A percentile compares a stretch with the other conserved stretches of the same genome.
phyloP scores from a whole-genome alignment of 2,113 vertebrate species.

The Ahaetulla prasina region DNA sequence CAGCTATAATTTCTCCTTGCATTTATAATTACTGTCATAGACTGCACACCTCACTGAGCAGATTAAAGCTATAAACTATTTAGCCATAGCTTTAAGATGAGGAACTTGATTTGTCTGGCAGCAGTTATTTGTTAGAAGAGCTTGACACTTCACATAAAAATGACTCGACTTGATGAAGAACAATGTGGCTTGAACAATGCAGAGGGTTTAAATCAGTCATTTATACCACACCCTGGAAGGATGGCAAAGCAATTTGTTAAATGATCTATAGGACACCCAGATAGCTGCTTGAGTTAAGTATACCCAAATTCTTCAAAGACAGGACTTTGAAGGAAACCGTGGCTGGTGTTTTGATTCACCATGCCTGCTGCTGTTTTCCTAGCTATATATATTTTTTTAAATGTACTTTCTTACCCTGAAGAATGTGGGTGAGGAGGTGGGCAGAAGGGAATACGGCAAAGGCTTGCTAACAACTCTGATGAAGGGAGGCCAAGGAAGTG shows the following conservation, averaged over 20 bases:
- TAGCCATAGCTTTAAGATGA: conserved; percentile 91
- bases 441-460: background rate
- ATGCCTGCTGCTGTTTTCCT: background rate
- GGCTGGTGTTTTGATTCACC: background rate
- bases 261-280: conserved; percentile 65
- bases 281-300: conserved; percentile 61
- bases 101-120: conserved; percentile 93
- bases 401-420: conserved; percentile 24
- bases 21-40: conserved; percentile 99
- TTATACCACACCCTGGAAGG: conserved; percentile 72
- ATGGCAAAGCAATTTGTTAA: conserved; percentile 74
- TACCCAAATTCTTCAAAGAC: conserved; percentile 53
- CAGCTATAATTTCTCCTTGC: conserved; percentile 99
- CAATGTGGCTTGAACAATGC: conserved; percentile 79
- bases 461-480: background rate
- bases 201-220: conserved; percentile 79
- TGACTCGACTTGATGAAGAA: conserved; percentile 84
- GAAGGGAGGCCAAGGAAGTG: too few relatives aligned
- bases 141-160: conserved; percentile 89
- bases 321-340: background rate
- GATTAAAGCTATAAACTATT: conserved; percentile 99
- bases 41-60: conserved; percentile 99
- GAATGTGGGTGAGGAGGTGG: background rate
- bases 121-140: conserved; percentile 91
- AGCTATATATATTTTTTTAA: conserved; percentile 16